These are phyloP conservation scores for Rhinella marina DNA, from an alignment of 2,797 vertebrate genomes.

Conservation along the genomic window DNA sequence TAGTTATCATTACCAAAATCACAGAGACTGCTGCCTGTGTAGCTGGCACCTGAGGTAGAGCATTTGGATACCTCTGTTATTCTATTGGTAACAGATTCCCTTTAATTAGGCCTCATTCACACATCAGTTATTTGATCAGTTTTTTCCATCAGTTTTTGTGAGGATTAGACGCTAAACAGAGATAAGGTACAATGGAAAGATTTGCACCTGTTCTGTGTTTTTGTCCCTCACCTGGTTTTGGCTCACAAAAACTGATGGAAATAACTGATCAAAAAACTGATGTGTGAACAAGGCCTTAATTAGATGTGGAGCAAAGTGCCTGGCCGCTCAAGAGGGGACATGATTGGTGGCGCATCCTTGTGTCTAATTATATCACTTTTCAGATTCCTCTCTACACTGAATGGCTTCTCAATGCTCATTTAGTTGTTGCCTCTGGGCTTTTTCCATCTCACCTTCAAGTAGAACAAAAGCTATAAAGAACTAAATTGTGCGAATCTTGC, in stretches of 20 bases:
- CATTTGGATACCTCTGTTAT: background rate
- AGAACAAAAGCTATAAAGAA: conserved; percentile 27
- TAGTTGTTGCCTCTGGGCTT: conserved; percentile 31
- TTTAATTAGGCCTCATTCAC: too few species aligned
- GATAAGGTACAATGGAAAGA: too few species aligned
- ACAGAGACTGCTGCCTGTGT: background rate
- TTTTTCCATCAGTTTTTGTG: too few species aligned
- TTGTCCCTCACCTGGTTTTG: too few species aligned
- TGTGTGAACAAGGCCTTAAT: too few species aligned
- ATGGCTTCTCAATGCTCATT: conserved; percentile 27
- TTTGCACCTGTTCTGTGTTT: too few species aligned
- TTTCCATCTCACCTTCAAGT: conserved; percentile 57
- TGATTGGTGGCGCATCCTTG: background rate
- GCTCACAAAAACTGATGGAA: too few species aligned
- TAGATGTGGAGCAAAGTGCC: background rate
- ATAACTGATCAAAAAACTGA: too few species aligned
- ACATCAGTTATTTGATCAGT: too few species aligned
- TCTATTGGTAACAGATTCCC: background rate
- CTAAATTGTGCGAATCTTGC: background rate
- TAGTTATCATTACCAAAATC: background rate
- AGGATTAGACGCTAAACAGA: too few species aligned
- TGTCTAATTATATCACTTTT: conserved; percentile 13
- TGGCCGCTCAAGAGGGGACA: background rate
- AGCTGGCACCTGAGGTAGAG: background rate
- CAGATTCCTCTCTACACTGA: background rate